phyloP scores from a whole-genome alignment of 2,113 vertebrate species.

The Varanus komodoensis region DNA sequence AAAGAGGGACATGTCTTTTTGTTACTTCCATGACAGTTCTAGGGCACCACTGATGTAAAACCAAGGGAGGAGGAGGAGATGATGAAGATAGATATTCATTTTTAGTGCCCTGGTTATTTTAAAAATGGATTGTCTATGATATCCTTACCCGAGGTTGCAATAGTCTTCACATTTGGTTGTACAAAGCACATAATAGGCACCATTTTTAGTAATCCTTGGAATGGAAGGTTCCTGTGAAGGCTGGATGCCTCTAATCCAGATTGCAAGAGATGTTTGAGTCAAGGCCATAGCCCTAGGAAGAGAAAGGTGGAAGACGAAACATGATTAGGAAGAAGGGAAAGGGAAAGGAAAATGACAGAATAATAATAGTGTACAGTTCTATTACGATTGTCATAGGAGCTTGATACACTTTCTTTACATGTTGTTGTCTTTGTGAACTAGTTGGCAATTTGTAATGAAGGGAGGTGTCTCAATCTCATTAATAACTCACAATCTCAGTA shows the following conservation, averaged over 20 bases:
- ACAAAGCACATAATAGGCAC: too few species aligned
- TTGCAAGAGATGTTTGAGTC: background rate
- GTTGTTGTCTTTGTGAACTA: too few species aligned
- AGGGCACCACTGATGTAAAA: background rate
- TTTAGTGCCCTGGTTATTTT: too few species aligned
- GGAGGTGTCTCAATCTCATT: too few species aligned
- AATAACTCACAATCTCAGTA: too few species aligned
- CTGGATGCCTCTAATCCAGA: background rate
- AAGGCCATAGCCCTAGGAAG: background rate
- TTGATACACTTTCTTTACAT: too few species aligned
- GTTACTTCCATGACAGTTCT: background rate
- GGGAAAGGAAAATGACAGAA: rapidly evolving
- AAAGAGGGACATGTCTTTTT: background rate
- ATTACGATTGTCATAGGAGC: too few species aligned
- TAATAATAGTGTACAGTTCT: background rate
- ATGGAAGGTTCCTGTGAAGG: background rate
- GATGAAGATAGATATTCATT: background rate
- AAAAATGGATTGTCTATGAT: too few species aligned
- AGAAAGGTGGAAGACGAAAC: background rate
- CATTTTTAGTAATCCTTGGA: background rate
- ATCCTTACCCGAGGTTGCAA: too few species aligned
- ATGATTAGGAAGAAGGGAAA: background rate
- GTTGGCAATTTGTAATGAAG: too few species aligned
- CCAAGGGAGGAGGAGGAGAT: background rate
- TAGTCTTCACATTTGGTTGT: background rate